Evolutionary conservation across 2,888 invertebrate species (phyloP).

Genomic region (Ligdia adustata): DNA sequence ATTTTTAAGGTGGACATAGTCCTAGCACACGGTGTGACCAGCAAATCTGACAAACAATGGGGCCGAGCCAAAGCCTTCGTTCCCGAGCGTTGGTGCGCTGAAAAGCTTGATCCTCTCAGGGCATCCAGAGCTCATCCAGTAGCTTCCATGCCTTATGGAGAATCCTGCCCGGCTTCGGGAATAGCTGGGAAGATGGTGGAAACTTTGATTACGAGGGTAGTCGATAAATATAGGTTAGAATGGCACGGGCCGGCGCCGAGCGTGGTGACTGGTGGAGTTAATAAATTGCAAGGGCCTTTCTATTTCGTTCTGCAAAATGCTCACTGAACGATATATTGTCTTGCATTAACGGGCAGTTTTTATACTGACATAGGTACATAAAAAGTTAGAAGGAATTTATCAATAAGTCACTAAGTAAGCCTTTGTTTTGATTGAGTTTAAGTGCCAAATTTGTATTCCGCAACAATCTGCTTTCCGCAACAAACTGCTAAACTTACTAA

Average conservation of each 20-base stretch:
- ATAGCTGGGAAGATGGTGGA: constrained; percentile 61
- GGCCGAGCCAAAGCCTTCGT: constrained; percentile 69
- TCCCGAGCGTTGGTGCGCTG: constrained; percentile 71
- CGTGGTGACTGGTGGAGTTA: constrained; percentile 61
- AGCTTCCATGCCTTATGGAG: constrained; percentile 69
- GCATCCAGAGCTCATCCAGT: constrained; percentile 65
- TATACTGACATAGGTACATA: no score
- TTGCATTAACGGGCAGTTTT: no score
- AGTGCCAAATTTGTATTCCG: no score
- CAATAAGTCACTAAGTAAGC: no score
- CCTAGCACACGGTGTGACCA: constrained; percentile 69
- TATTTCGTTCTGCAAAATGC: constrained; percentile 75
- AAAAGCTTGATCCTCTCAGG: constrained; percentile 62
- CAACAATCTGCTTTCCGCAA: no score
- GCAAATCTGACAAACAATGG: constrained; percentile 70
- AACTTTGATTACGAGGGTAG: constrained; percentile 54
- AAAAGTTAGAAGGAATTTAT: no score
- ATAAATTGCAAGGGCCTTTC: constrained; percentile 67
- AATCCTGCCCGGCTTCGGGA: constrained; percentile 65
- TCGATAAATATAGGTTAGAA: constrained; percentile 71
- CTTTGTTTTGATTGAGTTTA: no score
- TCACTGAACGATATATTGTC: constrained; percentile 4
- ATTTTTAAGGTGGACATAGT: constrained; percentile 73
- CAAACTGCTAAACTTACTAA: no score
- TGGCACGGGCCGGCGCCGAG: constrained; percentile 72